Base-by-base conservation (phyloP, 2,888 invertebrate genomes). In the Gymnoscelis rufifasciata region DNA sequence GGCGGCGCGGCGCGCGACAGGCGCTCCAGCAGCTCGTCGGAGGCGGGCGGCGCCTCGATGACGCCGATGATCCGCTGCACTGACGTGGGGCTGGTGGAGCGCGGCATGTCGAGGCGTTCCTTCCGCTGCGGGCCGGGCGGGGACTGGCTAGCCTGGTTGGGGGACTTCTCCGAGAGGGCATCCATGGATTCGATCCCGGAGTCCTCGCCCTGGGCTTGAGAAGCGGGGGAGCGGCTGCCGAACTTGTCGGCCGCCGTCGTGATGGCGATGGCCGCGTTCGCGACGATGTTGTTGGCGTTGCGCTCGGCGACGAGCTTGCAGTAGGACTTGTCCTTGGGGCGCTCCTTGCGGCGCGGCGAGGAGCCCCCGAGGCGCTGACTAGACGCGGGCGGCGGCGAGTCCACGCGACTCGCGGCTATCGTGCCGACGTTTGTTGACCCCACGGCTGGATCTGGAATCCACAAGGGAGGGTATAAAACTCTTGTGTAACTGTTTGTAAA, bases 121-220 rank as follows among this genome's bases (percentile, higher is more conserved):
- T 84, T 86, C 30, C 80, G 66, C 65, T 79, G 78, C 12, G 76
- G 76, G 1, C 88, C 81, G 62, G 90, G 89, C 54, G 91, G 95
- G 75, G 92, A 95, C 86, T 87, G 94, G 31, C 51, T 45, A 79
- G 94, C 93, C 74, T 95, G 95, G 77, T 95, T 95, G n/a, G 94
- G 94, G 54, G 94, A 95, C 73, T 96, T 96, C 74, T 97, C 96
- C 12, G 96, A 96, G n/a, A 96, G 80, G 1, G 96, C 96, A 73
- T 97, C 96, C 96, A 96, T 96, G 27, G 95, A 95, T 75, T 96
- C 96, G 45, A 96, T 96, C 10, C 96, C 96, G 45, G 96, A 96
- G 78, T 96, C 96, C 71, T 96, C 96, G 33, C 95, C 95, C 64
- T 93, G 93, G 28, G 89, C 88, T 54, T 89, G 89, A 13, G 84